Percentiles rank a stretch among this genome's conserved stretches.
Evolutionary conservation across 2,888 invertebrate species (phyloP).

Genomic region (Spodoptera picta): DNA sequence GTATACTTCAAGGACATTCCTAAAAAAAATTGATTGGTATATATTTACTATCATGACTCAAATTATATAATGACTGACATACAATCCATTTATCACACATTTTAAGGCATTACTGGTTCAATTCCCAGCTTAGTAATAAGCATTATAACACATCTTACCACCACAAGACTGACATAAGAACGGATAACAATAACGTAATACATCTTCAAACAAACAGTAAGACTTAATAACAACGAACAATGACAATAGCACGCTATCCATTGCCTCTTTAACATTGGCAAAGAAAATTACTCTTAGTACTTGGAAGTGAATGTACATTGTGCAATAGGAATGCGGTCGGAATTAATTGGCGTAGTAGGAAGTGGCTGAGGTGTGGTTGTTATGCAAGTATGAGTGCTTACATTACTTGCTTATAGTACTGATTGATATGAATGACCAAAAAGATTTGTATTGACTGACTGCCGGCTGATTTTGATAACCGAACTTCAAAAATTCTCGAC

Average conservation of each 20-base stretch:
- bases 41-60: no score
- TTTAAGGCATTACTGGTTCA: conserved; percentile 15
- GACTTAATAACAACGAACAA: conserved; percentile 1
- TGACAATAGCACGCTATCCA: conserved; percentile 8
- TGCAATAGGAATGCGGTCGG: conserved; percentile 36
- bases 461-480: no score
- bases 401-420: conserved; percentile 38
- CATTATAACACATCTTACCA: conserved; percentile 12
- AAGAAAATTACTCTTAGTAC: background rate
- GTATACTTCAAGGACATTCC: no score
- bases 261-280: conserved; percentile 3
- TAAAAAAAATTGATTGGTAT: no score
- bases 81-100: background rate
- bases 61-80: background rate
- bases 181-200: conserved; percentile 12
- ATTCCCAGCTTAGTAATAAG: conserved; percentile 14
- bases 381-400: conserved; percentile 26
- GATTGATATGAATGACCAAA: background rate
- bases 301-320: conserved; percentile 11
- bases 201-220: conserved; percentile 1
- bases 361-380: conserved; percentile 54
- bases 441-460: no score
- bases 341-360: conserved; percentile 54
- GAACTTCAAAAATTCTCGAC: no score
- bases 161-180: conserved; percentile 14